phyloP scores from a whole-genome alignment of 2,888 invertebrate genomes.

The Iphiclides podalirius region DNA sequence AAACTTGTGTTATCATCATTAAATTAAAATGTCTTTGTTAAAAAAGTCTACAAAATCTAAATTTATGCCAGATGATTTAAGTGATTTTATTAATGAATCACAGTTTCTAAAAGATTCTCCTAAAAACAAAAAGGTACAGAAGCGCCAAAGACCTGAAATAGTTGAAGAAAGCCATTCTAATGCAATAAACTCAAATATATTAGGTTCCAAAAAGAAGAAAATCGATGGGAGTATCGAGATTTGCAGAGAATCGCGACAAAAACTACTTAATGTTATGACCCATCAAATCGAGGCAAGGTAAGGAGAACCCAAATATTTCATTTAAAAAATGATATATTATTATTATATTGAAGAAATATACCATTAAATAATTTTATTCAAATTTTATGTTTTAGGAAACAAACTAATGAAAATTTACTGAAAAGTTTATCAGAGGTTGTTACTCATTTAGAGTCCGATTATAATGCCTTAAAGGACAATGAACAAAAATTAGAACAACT shows the following conservation, averaged over 20 bases:
- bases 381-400: conserved; percentile 46
- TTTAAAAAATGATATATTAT: conserved; percentile 1
- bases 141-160: conserved; percentile 39
- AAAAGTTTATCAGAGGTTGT: conserved; percentile 51
- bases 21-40: conserved; percentile 42
- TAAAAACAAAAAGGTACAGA: conserved; percentile 45
- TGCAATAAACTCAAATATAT: conserved; percentile 34
- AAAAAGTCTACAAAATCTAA: conserved; percentile 51
- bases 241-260: conserved; percentile 52
- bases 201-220: conserved; percentile 50
- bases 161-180: conserved; percentile 46
- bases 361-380: neutral
- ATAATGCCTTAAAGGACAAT: conserved; percentile 58
- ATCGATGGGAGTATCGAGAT: conserved; percentile 40
- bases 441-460: conserved; percentile 53
- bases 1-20: too few relatives aligned
- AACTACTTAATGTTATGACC: conserved; percentile 52
- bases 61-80: conserved; percentile 47
- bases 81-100: conserved; percentile 49
- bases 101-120: conserved; percentile 50
- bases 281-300: conserved; percentile 57
- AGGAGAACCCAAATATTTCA: conserved; percentile 6
- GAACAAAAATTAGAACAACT: conserved; percentile 63
- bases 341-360: too few relatives aligned
- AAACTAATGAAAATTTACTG: conserved; percentile 46